Evolutionary conservation across 1,140 invertebrate genomes (phyloP).

Genomic region (Leptinotarsa undecemlineata): DNA sequence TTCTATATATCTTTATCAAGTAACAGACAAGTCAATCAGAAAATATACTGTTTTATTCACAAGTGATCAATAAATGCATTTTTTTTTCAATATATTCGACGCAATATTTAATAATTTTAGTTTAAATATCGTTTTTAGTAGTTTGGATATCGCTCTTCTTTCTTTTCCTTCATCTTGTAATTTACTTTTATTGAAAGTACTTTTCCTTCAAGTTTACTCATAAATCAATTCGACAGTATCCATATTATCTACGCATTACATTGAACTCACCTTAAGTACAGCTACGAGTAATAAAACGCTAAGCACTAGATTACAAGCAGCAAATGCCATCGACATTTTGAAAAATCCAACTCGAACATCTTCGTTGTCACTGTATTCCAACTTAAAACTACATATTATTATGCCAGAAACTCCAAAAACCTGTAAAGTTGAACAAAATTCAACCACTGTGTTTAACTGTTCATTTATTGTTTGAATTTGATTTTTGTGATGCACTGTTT

Average conservation of each 20-base stretch:
- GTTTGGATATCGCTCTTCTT: too few relatives aligned
- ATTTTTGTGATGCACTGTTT: too few relatives aligned
- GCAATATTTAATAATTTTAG: too few relatives aligned
- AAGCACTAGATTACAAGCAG: slow-evolving; percentile 42
- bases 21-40: too few relatives aligned
- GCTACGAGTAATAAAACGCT: slow-evolving; percentile 43
- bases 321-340: slow-evolving; percentile 46
- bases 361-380: slow-evolving; percentile 40
- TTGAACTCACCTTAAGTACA: slow-evolving; percentile 40
- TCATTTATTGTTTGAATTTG: too few relatives aligned
- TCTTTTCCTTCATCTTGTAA: too few relatives aligned
- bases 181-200: too few relatives aligned
- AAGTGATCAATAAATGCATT: too few relatives aligned
- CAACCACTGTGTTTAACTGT: background rate
- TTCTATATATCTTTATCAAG: too few relatives aligned
- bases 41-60: too few relatives aligned
- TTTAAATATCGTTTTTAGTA: too few relatives aligned
- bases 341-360: slow-evolving; percentile 41
- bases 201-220: background rate
- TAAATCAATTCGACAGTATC: background rate
- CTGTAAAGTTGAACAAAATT: slow-evolving; percentile 26
- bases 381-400: slow-evolving; percentile 43
- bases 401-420: slow-evolving; percentile 45
- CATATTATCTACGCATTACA: background rate
- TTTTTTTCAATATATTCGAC: too few relatives aligned